Evolutionary conservation across 2,888 invertebrate genomes (phyloP).

Genomic region (Heliconius ismenius): DNA sequence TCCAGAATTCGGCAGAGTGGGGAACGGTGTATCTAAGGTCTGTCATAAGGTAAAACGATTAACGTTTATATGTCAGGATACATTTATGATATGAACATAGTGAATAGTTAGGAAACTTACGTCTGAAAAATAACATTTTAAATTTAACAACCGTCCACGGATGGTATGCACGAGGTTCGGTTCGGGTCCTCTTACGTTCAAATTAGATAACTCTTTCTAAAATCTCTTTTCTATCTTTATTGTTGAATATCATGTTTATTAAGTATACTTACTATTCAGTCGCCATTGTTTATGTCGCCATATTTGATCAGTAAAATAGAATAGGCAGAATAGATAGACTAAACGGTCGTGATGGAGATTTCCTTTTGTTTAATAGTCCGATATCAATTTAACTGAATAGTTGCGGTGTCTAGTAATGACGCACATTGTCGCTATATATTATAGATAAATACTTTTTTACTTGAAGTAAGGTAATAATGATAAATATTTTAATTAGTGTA

Average conservation of each 20-base stretch:
- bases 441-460: no score
- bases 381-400: constrained; percentile 6
- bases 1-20: no score
- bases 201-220: background rate
- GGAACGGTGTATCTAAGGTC: no score
- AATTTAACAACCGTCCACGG: background rate
- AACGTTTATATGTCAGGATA: no score
- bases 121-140: background rate
- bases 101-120: background rate
- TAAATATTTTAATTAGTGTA: no score
- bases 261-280: background rate
- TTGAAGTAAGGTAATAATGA: no score
- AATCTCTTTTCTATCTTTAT: background rate
- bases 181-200: background rate
- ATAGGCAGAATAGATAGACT: constrained; percentile 11
- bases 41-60: no score
- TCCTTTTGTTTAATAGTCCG: constrained; percentile 20
- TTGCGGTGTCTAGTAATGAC: constrained; percentile 4
- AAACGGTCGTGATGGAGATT: constrained; percentile 14
- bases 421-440: no score
- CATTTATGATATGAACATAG: no score
- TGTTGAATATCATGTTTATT: background rate
- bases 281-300: background rate
- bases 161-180: background rate
- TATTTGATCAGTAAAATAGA: background rate